A percentile compares a stretch with the other conserved stretches of the same genome.
Conservation (phyloP, 2,888 invertebrate species). For the Trilocha varians region DNA sequence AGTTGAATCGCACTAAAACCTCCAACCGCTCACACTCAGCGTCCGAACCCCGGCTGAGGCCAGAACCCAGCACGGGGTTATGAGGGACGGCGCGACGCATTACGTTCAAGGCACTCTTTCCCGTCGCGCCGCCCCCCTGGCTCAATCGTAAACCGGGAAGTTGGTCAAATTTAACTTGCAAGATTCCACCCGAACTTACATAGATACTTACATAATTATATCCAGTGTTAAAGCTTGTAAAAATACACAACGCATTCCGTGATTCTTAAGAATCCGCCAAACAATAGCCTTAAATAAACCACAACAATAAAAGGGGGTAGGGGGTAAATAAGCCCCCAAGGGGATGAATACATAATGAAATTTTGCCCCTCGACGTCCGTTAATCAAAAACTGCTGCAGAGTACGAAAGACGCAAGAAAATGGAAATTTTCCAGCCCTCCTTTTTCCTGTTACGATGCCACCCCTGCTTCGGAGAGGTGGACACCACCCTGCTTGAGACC, state of each 20-base stretch:
- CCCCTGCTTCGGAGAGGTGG: constrained; percentile 60
- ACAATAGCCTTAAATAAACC: constrained; percentile 8
- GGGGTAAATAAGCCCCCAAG: constrained; percentile 29
- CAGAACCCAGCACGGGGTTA: no score
- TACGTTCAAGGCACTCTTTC: no score
- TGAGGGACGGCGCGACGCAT: no score
- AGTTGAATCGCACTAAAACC: no score
- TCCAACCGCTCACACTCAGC: no score
- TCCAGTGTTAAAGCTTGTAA: not conserved
- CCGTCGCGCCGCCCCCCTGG: no score
- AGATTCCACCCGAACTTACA: not conserved
- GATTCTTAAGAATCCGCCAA: not conserved
- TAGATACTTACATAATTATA: no score
- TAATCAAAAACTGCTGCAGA: constrained; percentile 72
- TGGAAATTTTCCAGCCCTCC: constrained; percentile 73
- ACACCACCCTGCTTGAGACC: constrained; percentile 35
- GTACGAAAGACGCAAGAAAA: constrained; percentile 69
- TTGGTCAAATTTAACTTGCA: no score
- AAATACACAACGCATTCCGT: not conserved
- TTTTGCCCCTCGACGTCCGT: constrained; percentile 65
- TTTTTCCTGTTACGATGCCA: constrained; percentile 66
- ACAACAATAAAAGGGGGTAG: constrained; percentile 13
- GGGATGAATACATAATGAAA: constrained; percentile 71
- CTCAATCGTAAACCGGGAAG: no score
- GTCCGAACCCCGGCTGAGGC: no score